phyloP scores from a whole-genome alignment of 1,140 invertebrate genomes.

The Hetaerina americana region DNA sequence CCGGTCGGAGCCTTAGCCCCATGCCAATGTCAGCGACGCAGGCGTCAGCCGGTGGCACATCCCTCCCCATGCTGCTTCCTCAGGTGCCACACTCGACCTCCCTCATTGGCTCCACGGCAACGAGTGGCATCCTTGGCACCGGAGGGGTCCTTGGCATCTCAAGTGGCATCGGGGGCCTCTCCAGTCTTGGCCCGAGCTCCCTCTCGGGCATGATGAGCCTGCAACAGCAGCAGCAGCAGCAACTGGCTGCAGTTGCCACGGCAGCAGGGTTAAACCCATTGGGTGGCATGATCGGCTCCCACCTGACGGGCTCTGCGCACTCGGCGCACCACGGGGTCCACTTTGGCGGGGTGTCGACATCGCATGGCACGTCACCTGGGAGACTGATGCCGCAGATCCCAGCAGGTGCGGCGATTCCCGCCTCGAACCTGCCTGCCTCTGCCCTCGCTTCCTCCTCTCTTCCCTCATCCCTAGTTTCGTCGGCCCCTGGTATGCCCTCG shows the following conservation, averaged over 20 bases:
- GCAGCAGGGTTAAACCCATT: neutral
- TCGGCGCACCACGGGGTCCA: constrained; percentile 6
- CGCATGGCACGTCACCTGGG: neutral
- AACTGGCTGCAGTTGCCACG: neutral
- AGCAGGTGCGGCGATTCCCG: constrained; percentile 1
- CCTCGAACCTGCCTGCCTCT: neutral
- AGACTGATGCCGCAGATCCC: constrained; percentile 36
- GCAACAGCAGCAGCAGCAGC: neutral
- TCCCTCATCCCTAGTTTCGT: neutral
- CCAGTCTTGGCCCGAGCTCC: neutral
- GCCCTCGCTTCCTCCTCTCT: neutral
- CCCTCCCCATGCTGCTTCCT: neutral
- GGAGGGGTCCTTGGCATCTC: neutral
- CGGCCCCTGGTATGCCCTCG: constrained; percentile 23
- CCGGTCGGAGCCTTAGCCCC: neutral
- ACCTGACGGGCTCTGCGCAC: constrained; percentile 14
- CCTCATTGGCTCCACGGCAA: neutral
- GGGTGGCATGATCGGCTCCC: constrained; percentile 11
- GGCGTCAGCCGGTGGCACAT: neutral
- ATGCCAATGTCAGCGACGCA: neutral
- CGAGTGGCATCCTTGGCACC: neutral
- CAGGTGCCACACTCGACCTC: neutral
- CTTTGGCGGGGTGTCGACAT: neutral
- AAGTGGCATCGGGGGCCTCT: neutral
- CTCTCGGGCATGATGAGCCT: neutral